Base-by-base conservation (phyloP, 1,140 invertebrate species). In the Drosophila yakuba region DNA sequence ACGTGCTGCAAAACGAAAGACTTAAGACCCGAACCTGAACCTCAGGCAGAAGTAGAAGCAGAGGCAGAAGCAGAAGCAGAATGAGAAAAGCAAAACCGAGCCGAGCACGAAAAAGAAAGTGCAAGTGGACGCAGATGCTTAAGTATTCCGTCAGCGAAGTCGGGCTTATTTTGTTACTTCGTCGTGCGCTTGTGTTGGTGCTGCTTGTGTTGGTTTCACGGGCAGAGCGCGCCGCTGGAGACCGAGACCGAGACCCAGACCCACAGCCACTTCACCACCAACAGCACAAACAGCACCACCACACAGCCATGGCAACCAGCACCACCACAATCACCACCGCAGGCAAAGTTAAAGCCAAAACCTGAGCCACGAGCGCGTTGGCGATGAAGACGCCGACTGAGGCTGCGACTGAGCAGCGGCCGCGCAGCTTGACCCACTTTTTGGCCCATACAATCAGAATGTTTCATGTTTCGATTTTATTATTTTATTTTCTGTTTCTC, bases 401-500 rank as follows among this genome's bases (percentile, higher is more conserved):
- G 59, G 41, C 61, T 44, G 51, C 5, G 52, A 25, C 74, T 28
- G 52, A 51, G 48, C 61, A 12, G 36, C 39, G 55, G 38, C 82
- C 17, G 41, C 72, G 79, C 77, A 25, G 83, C 52, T 83, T 91
- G 89, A 91, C 89, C 89, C 75, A 91, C 84, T 89, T 91, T 63
- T 69, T 69, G 58, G 76, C 71, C 73, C 82, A 74, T 86, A 91
- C 90, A 91, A 91, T 91, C 90, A 91, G 90, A 91, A 91, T 91
- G 90, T 91, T 91, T 91, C 85, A 90, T 91, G 85, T 91, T 88
- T 91, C 90, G 90, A 91, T 91, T 84, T 88, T 89, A 89, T 89
- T 89, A 89, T 89, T 88, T 88, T 88, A 83, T 89, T 89, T 89
- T 83, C 79, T 83, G 67, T 82, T 88, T 81, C 81, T 84, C 77